Conservation (phyloP, 2,888 invertebrate genomes). For the Cerastoderma edule region DNA sequence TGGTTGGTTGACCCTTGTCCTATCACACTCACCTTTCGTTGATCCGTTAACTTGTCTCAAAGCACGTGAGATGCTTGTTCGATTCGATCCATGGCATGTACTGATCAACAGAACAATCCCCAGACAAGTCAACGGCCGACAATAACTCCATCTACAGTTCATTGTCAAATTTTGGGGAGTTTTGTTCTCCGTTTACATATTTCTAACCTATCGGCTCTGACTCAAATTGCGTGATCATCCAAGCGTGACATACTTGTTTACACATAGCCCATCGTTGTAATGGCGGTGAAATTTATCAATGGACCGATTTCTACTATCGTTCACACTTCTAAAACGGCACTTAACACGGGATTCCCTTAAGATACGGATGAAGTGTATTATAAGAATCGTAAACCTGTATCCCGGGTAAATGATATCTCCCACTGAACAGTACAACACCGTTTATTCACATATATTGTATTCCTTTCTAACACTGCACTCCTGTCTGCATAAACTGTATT, state of each 20-base stretch:
- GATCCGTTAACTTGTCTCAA: background rate
- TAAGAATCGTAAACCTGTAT: no score
- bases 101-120: background rate
- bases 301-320: no score
- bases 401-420: no score
- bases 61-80: slow-evolving; percentile 5
- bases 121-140: slow-evolving; percentile 4
- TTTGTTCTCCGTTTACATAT: slow-evolving; percentile 18
- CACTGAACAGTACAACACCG: no score
- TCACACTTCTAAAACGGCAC: no score
- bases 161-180: slow-evolving; percentile 1
- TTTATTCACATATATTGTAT: no score
- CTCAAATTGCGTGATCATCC: slow-evolving; percentile 22
- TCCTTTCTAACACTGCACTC: no score
- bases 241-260: slow-evolving; percentile 34
- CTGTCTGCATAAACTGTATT: no score
- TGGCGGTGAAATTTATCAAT: slow-evolving; percentile 56
- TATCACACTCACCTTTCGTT: slow-evolving; percentile 25
- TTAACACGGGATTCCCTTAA: no score
- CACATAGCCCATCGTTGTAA: slow-evolving; percentile 38
- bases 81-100: slow-evolving; percentile 4
- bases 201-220: slow-evolving; percentile 15
- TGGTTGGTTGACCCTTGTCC: slow-evolving; percentile 17
- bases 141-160: background rate
- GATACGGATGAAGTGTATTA: no score